phyloP scores from a whole-genome alignment of 2,113 vertebrate genomes.

The Brienomyrus brachyistius region DNA sequence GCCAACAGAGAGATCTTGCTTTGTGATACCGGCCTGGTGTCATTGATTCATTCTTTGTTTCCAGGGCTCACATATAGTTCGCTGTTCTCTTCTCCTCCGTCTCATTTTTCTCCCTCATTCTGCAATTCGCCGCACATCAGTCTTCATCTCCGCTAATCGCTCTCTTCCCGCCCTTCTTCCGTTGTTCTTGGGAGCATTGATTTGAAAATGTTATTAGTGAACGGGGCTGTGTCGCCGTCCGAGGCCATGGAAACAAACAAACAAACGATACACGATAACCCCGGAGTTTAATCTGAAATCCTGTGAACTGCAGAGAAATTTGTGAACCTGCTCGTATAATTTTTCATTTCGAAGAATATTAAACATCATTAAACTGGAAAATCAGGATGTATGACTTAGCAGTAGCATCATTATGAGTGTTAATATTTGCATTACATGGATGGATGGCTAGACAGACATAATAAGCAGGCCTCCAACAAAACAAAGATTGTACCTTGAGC shows the following conservation, averaged over 20 bases:
- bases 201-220: slow-evolving; percentile 30
- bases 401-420: neutral
- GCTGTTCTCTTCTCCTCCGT: neutral
- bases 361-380: neutral
- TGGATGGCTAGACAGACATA: neutral
- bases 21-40: neutral
- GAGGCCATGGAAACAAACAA: neutral
- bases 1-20: neutral
- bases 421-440: neutral
- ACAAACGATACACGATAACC: neutral
- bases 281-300: slow-evolving; percentile 17
- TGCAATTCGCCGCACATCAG: neutral
- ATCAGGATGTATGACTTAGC: neutral
- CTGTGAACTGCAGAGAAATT: neutral
- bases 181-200: slow-evolving; percentile 19
- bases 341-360: neutral
- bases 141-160: slow-evolving; percentile 27
- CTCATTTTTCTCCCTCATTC: neutral
- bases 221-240: slow-evolving; percentile 19
- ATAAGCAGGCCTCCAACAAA: neutral
- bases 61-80: neutral
- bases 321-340: neutral
- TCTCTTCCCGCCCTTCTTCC: slow-evolving; percentile 12
- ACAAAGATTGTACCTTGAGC: neutral
- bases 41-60: neutral